phyloP scores from a whole-genome alignment of 2,113 vertebrate genomes.

The Heterochromis multidens region DNA sequence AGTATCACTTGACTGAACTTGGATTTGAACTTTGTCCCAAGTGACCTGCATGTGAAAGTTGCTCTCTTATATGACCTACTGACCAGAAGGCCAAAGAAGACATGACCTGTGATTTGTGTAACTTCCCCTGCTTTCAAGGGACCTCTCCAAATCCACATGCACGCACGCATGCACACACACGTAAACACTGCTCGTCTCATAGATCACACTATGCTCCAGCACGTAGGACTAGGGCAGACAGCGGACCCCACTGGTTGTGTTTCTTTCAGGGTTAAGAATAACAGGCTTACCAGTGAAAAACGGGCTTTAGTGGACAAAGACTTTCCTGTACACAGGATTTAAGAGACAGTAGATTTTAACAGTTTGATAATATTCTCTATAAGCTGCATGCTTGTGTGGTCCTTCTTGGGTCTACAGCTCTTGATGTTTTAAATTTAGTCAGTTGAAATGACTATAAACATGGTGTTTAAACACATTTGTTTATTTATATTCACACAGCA shows the following conservation, averaged over 20 bases:
- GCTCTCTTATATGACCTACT: conserved; percentile 15
- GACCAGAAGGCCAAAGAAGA: conserved; percentile 6
- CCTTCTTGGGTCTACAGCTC: background rate
- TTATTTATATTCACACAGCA: background rate
- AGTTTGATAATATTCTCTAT: background rate
- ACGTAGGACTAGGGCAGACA: background rate
- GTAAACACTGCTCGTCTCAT: background rate
- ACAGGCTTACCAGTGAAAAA: conserved; percentile 32
- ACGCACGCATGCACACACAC: background rate
- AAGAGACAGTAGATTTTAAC: conserved; percentile 2
- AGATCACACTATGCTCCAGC: background rate
- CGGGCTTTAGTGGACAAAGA: conserved; percentile 6
- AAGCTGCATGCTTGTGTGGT: background rate
- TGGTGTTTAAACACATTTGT: background rate
- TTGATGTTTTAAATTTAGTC: background rate
- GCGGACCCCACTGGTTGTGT: background rate
- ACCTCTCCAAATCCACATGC: background rate
- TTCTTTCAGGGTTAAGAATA: conserved; percentile 44
- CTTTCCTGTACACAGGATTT: conserved; percentile 22
- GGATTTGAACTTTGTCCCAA: background rate
- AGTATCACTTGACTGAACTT: background rate
- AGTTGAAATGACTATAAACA: background rate
- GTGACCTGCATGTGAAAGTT: conserved; percentile 8
- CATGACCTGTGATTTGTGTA: background rate
- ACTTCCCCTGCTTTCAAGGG: conserved; percentile 35